A percentile compares a stretch with the other conserved stretches of the same genome.
phyloP scores from a whole-genome alignment of 2,888 invertebrate genomes.

The Odontocolon sp. region DNA sequence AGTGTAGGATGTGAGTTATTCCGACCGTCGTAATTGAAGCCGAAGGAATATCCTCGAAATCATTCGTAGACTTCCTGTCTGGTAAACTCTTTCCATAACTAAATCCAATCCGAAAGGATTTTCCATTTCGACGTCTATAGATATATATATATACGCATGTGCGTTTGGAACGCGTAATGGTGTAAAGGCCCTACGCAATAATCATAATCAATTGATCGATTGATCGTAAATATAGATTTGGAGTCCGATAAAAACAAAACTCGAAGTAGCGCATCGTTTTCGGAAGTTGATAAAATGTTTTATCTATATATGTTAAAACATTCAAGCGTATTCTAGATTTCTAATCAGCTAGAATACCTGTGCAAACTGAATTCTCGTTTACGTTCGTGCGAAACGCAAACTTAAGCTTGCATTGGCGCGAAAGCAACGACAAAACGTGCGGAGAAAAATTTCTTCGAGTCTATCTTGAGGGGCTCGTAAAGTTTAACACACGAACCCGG shows the following conservation, averaged over 20 bases:
- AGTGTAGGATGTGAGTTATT: constrained; percentile 37
- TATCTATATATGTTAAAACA: constrained; percentile 7
- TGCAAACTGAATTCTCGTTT: constrained; percentile 12
- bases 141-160: neutral
- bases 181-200: too few relatives aligned
- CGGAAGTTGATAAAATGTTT: too few relatives aligned
- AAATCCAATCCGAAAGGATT: constrained; percentile 71
- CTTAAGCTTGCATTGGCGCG: neutral
- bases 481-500: constrained; percentile 16
- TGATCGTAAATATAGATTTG: neutral
- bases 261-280: too few relatives aligned
- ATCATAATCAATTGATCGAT: too few relatives aligned
- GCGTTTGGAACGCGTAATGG: too few relatives aligned
- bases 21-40: constrained; percentile 44
- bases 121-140: constrained; percentile 49
- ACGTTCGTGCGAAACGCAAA: constrained; percentile 46
- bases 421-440: neutral
- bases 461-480: constrained; percentile 43
- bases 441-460: constrained; percentile 27
- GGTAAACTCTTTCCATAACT: constrained; percentile 67
- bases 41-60: neutral
- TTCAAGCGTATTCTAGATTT: neutral
- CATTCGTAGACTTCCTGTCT: neutral
- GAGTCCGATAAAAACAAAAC: too few relatives aligned
- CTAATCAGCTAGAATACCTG: neutral